Conservation (phyloP, 2,797 vertebrate species). For the Cephalopachus bancanus region DNA sequence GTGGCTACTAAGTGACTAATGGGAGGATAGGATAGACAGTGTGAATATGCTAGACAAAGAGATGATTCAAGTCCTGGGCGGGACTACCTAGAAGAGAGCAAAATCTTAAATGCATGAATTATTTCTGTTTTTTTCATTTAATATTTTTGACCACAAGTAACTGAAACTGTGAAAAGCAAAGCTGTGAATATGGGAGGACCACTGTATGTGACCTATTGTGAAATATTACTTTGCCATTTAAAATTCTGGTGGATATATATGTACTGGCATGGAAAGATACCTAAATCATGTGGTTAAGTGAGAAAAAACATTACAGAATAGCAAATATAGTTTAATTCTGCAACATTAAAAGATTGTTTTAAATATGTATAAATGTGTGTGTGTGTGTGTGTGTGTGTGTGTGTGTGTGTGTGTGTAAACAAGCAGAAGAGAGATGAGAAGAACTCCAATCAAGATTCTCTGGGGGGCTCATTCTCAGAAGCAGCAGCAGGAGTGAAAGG, state of each 20-base stretch:
- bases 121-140: background rate
- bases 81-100: background rate
- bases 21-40: background rate
- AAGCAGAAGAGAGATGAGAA: background rate
- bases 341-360: background rate
- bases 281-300: background rate
- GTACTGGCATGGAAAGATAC: background rate
- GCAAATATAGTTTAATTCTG: background rate
- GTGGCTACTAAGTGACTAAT: background rate
- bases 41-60: background rate
- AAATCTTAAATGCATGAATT: background rate
- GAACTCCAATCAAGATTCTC: background rate
- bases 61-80: background rate
- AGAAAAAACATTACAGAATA: background rate
- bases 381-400: background rate
- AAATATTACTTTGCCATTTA: background rate
- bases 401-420: background rate
- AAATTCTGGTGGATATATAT: slow-evolving; percentile 19
- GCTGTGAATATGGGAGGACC: background rate
- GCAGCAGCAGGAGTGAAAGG: background rate
- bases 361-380: background rate
- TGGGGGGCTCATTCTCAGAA: background rate
- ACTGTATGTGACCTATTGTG: background rate
- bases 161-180: background rate
- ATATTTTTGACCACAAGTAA: background rate